Conservation (phyloP, 1,140 invertebrate species). For the Diachasma alloeum region DNA sequence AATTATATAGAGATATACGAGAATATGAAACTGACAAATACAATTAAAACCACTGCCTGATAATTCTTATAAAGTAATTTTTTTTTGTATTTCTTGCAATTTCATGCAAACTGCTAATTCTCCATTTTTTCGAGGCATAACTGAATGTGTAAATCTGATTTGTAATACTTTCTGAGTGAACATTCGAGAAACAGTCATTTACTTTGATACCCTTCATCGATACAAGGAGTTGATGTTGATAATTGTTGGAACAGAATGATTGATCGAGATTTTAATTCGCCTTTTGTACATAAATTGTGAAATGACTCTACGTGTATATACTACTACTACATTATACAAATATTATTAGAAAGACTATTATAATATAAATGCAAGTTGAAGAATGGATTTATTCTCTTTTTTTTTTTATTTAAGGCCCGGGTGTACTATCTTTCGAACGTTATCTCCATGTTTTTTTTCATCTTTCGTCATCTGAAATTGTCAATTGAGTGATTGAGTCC, state of each 20-base stretch:
- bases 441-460: no score
- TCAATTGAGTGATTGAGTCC: no score
- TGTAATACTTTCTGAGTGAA: conserved; percentile 29
- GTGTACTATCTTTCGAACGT: no score
- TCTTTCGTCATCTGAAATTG: no score
- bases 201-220: background rate
- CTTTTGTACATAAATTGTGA: conserved; percentile 42
- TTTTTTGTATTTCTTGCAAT: conserved; percentile 13
- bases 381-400: conserved; percentile 6
- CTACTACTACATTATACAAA: conserved; percentile 18
- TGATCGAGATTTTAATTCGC: background rate
- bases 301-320: conserved; percentile 38
- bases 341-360: conserved; percentile 31
- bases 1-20: conserved; percentile 39
- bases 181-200: conserved; percentile 18
- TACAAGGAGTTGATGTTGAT: background rate
- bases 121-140: conserved; percentile 1
- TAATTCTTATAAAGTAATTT: background rate
- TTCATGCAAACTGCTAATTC: conserved; percentile 18
- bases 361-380: conserved; percentile 36
- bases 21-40: conserved; percentile 10
- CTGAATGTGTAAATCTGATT: conserved; percentile 31
- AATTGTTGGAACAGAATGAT: background rate
- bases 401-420: background rate
- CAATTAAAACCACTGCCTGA: conserved; percentile 13